Evolutionary conservation across 2,797 vertebrate genomes (phyloP).

Genomic region (Tolypeutes matacus): DNA sequence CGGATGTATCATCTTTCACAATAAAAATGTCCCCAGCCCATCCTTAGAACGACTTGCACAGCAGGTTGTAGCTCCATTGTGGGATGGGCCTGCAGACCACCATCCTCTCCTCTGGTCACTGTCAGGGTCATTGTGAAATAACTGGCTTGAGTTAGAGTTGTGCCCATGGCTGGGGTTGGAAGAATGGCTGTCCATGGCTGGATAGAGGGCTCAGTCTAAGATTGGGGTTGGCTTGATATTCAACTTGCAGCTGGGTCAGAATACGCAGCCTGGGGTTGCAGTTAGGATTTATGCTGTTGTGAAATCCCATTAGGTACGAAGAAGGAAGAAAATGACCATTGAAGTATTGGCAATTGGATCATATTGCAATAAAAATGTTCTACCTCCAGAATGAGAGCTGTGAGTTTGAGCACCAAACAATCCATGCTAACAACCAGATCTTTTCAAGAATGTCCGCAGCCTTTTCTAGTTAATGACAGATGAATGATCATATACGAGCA

Average conservation of each 20-base stretch:
- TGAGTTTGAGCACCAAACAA: conserved; percentile 43
- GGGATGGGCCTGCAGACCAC: neutral
- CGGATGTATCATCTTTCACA: conserved; percentile 59
- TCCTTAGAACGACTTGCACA: neutral
- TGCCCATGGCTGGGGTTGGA: neutral
- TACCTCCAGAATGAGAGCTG: conserved; percentile 21
- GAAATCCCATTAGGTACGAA: neutral
- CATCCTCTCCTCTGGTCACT: neutral
- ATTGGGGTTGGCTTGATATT: neutral
- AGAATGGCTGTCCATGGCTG: neutral
- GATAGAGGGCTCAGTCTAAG: neutral
- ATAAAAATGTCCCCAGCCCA: conserved; percentile 60
- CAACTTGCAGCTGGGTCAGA: neutral
- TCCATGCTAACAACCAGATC: neutral
- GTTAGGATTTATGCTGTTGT: neutral
- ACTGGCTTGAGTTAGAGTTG: neutral
- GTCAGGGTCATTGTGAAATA: neutral
- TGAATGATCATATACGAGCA: neutral
- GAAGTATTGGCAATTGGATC: neutral
- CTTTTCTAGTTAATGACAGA: conserved; percentile 36
- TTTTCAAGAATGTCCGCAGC: conserved; percentile 31
- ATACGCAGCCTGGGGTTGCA: neutral
- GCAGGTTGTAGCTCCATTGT: neutral
- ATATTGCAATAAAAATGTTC: conserved; percentile 55
- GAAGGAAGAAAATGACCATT: conserved; percentile 29